phyloP scores from a whole-genome alignment of 2,797 vertebrate species.

The Lithobates pipiens region DNA sequence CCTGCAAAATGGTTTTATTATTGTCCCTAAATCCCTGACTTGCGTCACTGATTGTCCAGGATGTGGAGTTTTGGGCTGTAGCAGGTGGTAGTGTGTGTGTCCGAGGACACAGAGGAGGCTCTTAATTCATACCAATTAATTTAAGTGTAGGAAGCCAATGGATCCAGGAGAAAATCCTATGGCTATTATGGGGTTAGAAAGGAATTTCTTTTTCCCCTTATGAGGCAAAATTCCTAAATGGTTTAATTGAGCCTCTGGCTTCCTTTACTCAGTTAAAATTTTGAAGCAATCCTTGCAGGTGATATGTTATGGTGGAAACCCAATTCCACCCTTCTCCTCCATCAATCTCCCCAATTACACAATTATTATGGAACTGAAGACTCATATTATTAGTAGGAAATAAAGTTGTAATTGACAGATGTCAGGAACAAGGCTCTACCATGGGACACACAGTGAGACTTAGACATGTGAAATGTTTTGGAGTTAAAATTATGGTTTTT shows the following conservation, averaged over 20 bases:
- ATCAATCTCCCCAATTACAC: slow-evolving; percentile 28
- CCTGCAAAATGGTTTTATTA: neutral
- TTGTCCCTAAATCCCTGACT: neutral
- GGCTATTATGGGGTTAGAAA: slow-evolving; percentile 42
- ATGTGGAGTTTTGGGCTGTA: neutral
- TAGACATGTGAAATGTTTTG: slow-evolving; percentile 31
- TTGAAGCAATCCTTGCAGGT: slow-evolving; percentile 25
- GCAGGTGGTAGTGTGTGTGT: slow-evolving; percentile 35
- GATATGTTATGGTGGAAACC: slow-evolving; percentile 27
- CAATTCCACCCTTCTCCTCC: slow-evolving; percentile 17
- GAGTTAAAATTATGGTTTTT: slow-evolving; percentile 26
- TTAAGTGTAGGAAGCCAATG: slow-evolving; percentile 54
- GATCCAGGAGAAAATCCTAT: slow-evolving; percentile 39
- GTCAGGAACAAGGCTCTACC: slow-evolving; percentile 23
- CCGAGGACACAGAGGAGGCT: slow-evolving; percentile 6
- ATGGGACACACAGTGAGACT: neutral
- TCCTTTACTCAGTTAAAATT: slow-evolving; percentile 22
- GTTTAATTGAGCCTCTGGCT: slow-evolving; percentile 48
- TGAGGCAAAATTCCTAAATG: slow-evolving; percentile 24
- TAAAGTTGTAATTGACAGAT: slow-evolving; percentile 34
- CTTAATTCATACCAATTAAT: slow-evolving; percentile 45
- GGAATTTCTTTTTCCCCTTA: slow-evolving; percentile 42
- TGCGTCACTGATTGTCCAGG: slow-evolving; percentile 29
- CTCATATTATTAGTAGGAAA: slow-evolving; percentile 36
- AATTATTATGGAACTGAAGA: slow-evolving; percentile 32